Evolutionary conservation across 1,140 invertebrate genomes (phyloP), one percentile per base, ranked within the genome.

Genomic region (Potamilus streckersoni): DNA sequence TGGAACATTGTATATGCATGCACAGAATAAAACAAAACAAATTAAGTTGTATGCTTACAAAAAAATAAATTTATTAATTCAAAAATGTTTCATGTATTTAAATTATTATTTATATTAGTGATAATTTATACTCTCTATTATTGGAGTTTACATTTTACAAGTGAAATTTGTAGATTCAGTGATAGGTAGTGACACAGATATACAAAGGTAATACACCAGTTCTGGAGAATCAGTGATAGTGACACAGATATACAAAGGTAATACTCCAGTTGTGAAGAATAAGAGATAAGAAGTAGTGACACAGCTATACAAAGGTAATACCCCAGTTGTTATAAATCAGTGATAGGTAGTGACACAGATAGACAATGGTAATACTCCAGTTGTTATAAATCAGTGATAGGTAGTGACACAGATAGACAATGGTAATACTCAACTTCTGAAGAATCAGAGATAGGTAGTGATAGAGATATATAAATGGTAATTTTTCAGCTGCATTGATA

Each of bases 381-480:
- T 62, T 76, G 81, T 76, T 91, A 93, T 76, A 95, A 97, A 88
- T 96, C 95, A 63, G 95, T 96, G 90, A 90, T 96, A 79, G 95
- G 96, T 85, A 95, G 93, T 88, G 94, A 94, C 82, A 83, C 73
- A 23, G 0, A 2, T 23, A 23, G 0, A 23, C 23, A 23, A 70
- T 80, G 83, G 69, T 80, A 83, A 62, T 74, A 79, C 14, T 79
- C 76, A 13, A 84, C 79, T 62, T 76, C 82, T 76, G 91, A 93
- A 77, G 95, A 97, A 88, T 96, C 95, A 63, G 95, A 96, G 90
- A 90, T 96, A 79, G 94, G 96, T 85, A 95, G 93, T 88, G 94
- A 94, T 82, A 83, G n/a, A n/a, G 23, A 23, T 23, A 2, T 23
- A 23, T 2, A 23, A 70, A 81, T 79, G 95, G 69, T 81, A 31